Base-by-base conservation (phyloP, 2,113 vertebrate genomes). In the Ciconia boyciana region DNA sequence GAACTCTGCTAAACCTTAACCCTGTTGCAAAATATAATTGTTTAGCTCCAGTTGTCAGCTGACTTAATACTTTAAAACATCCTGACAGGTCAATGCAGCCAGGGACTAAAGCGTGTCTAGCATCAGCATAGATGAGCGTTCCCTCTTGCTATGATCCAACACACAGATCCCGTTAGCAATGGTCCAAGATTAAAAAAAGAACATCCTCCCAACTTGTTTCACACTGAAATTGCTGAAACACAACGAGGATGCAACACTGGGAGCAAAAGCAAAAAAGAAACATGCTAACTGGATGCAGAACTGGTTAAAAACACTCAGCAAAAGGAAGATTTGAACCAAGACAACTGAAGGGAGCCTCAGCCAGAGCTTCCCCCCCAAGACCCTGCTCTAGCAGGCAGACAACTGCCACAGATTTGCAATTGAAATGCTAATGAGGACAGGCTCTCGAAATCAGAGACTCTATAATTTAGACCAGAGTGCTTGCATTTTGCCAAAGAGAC, bases 51-150 rank as follows among this genome's bases (percentile, higher is more conserved):
- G 15, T 14, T 81, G 52, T 6, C 34, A 79, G 58, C 3, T 78
- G 86, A 46, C 48, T 87, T 60, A 22, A 71, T 16, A 39, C 49
- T 41, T 92, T 41, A 26, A 69, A 88, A 6, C 43, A 60, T 7
- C 57, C 36, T 39, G 58, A 43, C 48, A 69, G 48, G 25, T 57
- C 36, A 20, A 22, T 2, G 28, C 12, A 66, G 57, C 28, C 71
- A n/a, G 20, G 22, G 55, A 65, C 9, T 9, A 34, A 91, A 79
- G 49, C 0, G 0, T 31, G 22, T 7, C 26, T 6, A n/a, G 60
- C 39, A 43, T 25, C 76, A 62, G 32, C 16, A 36, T 1, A 46
- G 43, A 11, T 0, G 2, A 71, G 43, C 3, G 9, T 26, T 78
- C 20, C 57, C 21, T 54, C 55, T 39, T 54, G n/a, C 49, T n/a